These are phyloP conservation scores for Spicauda simplicius DNA, from an alignment of 2,888 invertebrate species.

Conservation along the genomic window DNA sequence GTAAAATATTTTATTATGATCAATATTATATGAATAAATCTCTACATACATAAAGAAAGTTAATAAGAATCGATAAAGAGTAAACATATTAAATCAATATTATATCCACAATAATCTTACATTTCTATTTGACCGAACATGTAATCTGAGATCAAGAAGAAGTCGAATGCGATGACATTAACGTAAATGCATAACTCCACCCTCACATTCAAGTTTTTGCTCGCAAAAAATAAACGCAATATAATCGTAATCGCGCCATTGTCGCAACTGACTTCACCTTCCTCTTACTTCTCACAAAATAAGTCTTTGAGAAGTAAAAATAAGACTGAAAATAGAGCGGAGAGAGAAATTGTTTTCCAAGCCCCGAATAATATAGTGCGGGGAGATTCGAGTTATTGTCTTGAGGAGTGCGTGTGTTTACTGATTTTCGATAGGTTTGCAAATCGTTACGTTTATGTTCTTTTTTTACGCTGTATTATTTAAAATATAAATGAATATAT, in stretches of 20 bases:
- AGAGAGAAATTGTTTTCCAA: slow-evolving; percentile 20
- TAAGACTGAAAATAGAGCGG: slow-evolving; percentile 8
- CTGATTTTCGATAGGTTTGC: slow-evolving; percentile 26
- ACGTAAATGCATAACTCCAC: slow-evolving; percentile 39
- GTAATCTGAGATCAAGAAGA: not conserved
- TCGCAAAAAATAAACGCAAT: slow-evolving; percentile 40
- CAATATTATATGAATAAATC: too few species aligned
- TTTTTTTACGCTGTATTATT: not conserved
- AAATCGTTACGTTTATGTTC: slow-evolving; percentile 15
- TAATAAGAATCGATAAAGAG: too few species aligned
- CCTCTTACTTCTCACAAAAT: slow-evolving; percentile 9
- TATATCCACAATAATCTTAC: too few species aligned
- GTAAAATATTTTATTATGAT: too few species aligned
- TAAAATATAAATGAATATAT: too few species aligned
- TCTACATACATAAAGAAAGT: too few species aligned
- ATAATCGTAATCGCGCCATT: slow-evolving; percentile 40
- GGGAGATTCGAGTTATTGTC: slow-evolving; percentile 31
- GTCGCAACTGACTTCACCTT: slow-evolving; percentile 35
- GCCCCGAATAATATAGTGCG: slow-evolving; percentile 26
- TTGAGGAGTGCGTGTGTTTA: slow-evolving; percentile 25
- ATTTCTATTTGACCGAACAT: too few species aligned
- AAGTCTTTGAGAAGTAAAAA: not conserved
- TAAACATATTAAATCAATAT: too few species aligned
- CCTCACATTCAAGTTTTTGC: slow-evolving; percentile 37
- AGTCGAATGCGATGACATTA: slow-evolving; percentile 16